Percentiles rank a stretch among this genome's conserved stretches.
Evolutionary conservation across 2,888 invertebrate genomes (phyloP).

Genomic region (Drosophila prolongata): DNA sequence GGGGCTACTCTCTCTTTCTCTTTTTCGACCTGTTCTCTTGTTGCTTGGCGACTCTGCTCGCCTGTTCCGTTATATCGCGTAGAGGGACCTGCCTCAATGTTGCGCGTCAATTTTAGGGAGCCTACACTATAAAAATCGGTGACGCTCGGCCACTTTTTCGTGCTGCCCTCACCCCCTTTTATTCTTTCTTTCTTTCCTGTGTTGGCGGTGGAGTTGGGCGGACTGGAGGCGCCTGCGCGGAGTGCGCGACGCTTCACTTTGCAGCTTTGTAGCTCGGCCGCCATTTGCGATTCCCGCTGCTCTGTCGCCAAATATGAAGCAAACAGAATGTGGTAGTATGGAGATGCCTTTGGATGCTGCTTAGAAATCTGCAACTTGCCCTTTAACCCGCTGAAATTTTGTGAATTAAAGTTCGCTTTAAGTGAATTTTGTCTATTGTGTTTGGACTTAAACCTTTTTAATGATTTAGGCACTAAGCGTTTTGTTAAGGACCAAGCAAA

Average conservation of each 20-base stretch:
- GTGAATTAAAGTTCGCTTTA: neutral
- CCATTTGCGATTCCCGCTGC: conserved; percentile 71
- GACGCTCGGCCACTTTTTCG: conserved; percentile 29
- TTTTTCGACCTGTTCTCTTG: conserved; percentile 19
- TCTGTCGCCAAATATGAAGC: conserved; percentile 79
- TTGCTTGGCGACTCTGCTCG: conserved; percentile 65
- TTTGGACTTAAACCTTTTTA: no score
- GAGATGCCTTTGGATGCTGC: conserved; percentile 16
- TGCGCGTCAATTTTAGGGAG: conserved; percentile 68
- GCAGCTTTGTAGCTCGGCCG: conserved; percentile 75
- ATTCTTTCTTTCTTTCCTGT: conserved; percentile 5
- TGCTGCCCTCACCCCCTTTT: conserved; percentile 24
- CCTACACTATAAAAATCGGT: conserved; percentile 56
- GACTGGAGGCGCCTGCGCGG: conserved; percentile 54
- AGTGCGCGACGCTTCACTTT: conserved; percentile 49
- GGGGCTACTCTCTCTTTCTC: conserved; percentile 29
- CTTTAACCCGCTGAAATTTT: conserved; percentile 28
- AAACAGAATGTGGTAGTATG: conserved; percentile 65
- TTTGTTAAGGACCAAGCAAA: no score
- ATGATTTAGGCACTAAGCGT: no score
- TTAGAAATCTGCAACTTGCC: conserved; percentile 33
- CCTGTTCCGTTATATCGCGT: conserved; percentile 78
- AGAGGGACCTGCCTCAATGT: conserved; percentile 83
- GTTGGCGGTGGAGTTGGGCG: conserved; percentile 9
- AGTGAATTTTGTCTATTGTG: no score